These are phyloP conservation scores for Pseudopipra pipra DNA, from an alignment of 2,113 vertebrate species.

Conservation along the genomic window DNA sequence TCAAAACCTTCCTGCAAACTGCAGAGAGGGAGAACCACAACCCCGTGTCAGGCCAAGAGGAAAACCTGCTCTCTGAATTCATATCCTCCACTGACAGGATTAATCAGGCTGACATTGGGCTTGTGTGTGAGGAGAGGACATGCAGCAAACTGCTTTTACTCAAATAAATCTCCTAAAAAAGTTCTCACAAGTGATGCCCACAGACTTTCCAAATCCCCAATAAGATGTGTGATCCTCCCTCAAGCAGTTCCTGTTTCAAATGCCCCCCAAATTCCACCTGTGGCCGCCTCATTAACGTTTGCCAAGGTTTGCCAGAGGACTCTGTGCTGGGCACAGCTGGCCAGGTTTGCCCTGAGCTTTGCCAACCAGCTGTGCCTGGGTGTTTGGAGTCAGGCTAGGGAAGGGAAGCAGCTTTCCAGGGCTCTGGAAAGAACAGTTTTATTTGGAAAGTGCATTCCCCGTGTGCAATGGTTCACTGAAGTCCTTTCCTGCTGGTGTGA, in stretches of 20 bases:
- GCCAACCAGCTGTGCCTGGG: background rate
- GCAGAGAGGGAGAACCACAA: fast-evolving
- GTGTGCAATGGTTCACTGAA: background rate
- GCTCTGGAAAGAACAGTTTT: background rate
- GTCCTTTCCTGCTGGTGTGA: background rate
- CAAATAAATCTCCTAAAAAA: background rate
- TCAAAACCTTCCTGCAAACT: background rate
- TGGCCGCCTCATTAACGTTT: background rate
- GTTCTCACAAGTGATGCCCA: background rate
- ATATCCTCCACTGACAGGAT: background rate
- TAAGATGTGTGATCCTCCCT: background rate
- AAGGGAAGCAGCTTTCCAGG: background rate
- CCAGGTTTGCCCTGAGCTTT: background rate
- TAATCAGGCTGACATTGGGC: background rate
- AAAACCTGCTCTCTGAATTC: background rate
- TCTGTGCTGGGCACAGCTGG: background rate
- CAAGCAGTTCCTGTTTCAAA: background rate
- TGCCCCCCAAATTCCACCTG: background rate
- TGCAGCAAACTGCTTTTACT: background rate
- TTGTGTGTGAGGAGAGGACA: background rate
- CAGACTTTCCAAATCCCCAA: background rate
- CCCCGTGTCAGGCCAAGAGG: background rate
- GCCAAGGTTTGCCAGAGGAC: background rate
- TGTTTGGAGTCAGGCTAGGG: background rate
- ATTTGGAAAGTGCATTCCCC: background rate